phyloP scores from a whole-genome alignment of 92 coral and sea anemone genomes.

The Scolanthus callimorphus region DNA sequence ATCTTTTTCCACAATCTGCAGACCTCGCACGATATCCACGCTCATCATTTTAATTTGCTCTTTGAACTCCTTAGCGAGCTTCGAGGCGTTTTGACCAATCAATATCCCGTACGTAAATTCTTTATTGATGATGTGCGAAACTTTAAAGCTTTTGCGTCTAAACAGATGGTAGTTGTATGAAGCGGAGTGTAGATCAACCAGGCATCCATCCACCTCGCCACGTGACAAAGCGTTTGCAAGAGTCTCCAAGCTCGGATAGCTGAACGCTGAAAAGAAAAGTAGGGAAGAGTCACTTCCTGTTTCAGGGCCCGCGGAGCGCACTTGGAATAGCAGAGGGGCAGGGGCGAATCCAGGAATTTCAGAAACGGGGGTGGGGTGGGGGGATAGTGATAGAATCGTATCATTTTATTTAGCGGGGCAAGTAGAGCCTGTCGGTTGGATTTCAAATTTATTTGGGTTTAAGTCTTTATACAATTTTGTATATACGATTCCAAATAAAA shows the following conservation, averaged over 20 bases:
- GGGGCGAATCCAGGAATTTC: no score
- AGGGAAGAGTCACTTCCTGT: no score
- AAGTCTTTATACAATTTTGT: no score
- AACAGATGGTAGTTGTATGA: constrained; percentile 5
- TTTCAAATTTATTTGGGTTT: no score
- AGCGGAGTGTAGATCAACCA: constrained; percentile 30
- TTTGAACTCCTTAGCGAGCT: constrained; percentile 1
- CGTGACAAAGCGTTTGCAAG: constrained; percentile 5
- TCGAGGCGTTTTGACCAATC: constrained; percentile 17
- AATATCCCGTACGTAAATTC: constrained; percentile 28
- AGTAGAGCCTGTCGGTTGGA: no score
- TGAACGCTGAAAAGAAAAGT: no score
- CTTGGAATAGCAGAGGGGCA: no score
- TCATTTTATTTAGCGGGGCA: no score
- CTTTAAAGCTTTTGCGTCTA: constrained; percentile 1
- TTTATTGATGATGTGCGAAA: constrained; percentile 4
- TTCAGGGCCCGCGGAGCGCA: no score
- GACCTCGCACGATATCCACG: constrained; percentile 6
- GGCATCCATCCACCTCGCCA: constrained; percentile 7
- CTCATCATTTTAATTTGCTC: not conserved
- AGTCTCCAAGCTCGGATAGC: not conserved
- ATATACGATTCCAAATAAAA: no score
- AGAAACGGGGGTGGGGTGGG: no score
- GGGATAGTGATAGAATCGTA: no score
- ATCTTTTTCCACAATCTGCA: not conserved